Evolutionary conservation across 2,113 vertebrate species (phyloP), one percentile per base, ranked within the genome.

Genomic region (Mesocricetus auratus): DNA sequence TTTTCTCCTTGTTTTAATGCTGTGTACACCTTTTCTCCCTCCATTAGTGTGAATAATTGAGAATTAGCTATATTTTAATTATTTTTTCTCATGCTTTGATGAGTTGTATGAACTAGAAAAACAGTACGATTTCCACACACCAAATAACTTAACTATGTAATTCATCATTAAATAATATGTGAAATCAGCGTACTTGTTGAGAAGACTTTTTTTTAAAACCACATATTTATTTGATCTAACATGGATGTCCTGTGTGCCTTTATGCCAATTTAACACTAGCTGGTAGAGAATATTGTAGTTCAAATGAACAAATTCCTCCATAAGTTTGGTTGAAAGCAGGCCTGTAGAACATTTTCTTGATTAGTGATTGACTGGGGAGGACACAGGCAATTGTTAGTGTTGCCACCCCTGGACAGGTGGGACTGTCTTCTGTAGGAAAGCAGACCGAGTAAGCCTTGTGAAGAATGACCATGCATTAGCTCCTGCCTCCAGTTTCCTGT

Each of bases 1-100:
- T 29, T 94, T 91, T 86, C 6, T n/a, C 50, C 92, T 94, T 94
- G 26, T 94, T 91, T 93, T 62, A 90, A 82, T 78, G 22, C 24
- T 60, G 53, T 60, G 45, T 89, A 86, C 0, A 91, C 31, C 60
- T 96, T 90, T 74, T n/a, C 39, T 29, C 31, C 17, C 69, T 95
- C 94, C 82, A 89, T 77, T 96, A 89, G 77, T 81, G 64, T 91
- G 93, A 94, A 94, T 96, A 94, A 96, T 95, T 96, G 92, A 95
- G 64, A 93, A 79, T 9, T 82, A 21, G 24, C 31, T 85, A 62
- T 90, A 90, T 88, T 85, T 90, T 90, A 95, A 95, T 92, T 39
- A 87, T 85, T 88, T 91, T 89, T 90, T 16, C 9, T 64, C 58
- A 95, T 75, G 58, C 31, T 56, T 87, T 97, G 31, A n/a, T 94